Percentiles rank a stretch among this genome's conserved stretches.
These are phyloP conservation scores for Smittia aterrima DNA, from an alignment of 2,888 invertebrate species.

Conservation along the genomic window DNA sequence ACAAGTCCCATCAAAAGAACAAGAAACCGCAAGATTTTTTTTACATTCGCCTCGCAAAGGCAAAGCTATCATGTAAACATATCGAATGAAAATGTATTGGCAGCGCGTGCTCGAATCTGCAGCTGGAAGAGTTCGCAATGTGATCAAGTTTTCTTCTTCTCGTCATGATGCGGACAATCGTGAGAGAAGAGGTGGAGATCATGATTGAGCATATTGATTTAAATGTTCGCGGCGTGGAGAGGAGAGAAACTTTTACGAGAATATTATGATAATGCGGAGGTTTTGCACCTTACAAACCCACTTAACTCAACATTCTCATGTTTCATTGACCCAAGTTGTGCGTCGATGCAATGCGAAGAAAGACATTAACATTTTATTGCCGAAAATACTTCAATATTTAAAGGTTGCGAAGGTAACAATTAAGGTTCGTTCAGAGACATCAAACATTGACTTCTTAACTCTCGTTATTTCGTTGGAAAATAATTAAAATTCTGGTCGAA, in stretches of 20 bases:
- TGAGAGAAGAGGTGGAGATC: neutral
- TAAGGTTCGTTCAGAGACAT: no score
- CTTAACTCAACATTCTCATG: neutral
- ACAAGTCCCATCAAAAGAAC: neutral
- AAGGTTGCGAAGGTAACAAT: no score
- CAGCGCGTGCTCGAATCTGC: slow-evolving; percentile 35
- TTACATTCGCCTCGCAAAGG: neutral
- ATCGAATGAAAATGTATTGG: neutral
- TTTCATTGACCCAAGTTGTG: neutral
- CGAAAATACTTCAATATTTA: no score
- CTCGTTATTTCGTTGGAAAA: neutral
- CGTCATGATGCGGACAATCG: slow-evolving; percentile 24
- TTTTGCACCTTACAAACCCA: neutral
- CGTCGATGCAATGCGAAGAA: no score
- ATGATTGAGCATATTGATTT: neutral
- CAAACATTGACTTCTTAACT: no score
- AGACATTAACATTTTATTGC: no score
- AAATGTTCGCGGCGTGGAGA: neutral
- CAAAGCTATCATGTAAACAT: neutral
- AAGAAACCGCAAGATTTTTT: neutral
- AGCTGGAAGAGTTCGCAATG: slow-evolving; percentile 29
- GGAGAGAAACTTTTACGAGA: neutral
- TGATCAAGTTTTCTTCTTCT: slow-evolving; percentile 25
- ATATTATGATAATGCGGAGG: neutral
- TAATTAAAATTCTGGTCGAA: neutral